These are phyloP conservation scores for Cephalopholis sonnerati DNA, from an alignment of 2,113 vertebrate species.

Conservation along the genomic window DNA sequence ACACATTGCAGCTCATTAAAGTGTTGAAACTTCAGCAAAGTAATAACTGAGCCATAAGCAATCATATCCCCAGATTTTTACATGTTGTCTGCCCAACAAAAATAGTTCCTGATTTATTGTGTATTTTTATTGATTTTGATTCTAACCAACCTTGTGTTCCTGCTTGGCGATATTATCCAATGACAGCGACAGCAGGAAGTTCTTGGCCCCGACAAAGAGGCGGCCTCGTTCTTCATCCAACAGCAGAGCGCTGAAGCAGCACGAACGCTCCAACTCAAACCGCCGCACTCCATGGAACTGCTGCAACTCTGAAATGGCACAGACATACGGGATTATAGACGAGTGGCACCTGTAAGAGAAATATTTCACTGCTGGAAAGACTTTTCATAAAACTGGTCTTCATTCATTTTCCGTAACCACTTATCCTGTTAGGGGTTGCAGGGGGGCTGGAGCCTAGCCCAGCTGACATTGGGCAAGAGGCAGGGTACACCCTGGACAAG, in stretches of 20 bases:
- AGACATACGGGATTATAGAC: neutral
- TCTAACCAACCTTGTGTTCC: slow-evolving; percentile 89
- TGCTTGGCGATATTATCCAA: slow-evolving; percentile 94
- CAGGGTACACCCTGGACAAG: too few relatives aligned
- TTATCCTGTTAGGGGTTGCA: too few relatives aligned
- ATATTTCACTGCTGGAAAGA: too few relatives aligned
- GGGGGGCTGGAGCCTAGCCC: too few relatives aligned
- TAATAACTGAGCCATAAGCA: neutral
- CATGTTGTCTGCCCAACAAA: neutral
- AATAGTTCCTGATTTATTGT: neutral
- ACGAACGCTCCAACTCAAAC: slow-evolving; percentile 91
- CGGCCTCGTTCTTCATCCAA: slow-evolving; percentile 94
- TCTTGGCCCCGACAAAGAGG: slow-evolving; percentile 93
- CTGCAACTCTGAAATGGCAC: slow-evolving; percentile 86
- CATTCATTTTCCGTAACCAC: too few relatives aligned
- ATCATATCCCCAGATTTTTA: neutral
- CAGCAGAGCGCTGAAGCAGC: slow-evolving; percentile 93
- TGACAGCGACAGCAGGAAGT: slow-evolving; percentile 93
- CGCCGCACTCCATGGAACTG: slow-evolving; percentile 89
- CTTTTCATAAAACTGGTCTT: too few relatives aligned
- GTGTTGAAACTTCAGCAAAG: neutral
- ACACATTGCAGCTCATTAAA: neutral
- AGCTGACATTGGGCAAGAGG: too few relatives aligned
- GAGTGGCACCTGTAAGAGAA: too few relatives aligned
- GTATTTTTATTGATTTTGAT: neutral